Evolutionary conservation across 2,888 invertebrate genomes (phyloP), one percentile per base, ranked within the genome.

Genomic region (Drosophila diplacantha): DNA sequence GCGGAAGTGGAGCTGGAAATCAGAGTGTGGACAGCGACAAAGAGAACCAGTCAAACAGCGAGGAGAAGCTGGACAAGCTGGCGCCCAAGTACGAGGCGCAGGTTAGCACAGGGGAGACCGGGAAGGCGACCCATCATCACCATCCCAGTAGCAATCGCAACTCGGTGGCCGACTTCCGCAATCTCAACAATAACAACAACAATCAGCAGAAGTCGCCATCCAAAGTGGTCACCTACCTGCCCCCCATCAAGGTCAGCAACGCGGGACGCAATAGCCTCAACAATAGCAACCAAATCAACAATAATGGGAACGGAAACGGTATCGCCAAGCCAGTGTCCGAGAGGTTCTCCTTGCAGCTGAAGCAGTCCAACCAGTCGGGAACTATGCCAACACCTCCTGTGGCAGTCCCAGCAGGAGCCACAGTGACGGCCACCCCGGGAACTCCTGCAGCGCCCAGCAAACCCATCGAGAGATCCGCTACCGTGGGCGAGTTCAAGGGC

Each of bases 21-120:
- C 81, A 78, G 54, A 84, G 75, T 60, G 74, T 93, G 52, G 93
- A 93, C 75, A 93, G 93, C 80, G 93, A 93, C 80, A 93, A 94
- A 84, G 93, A 93, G 85, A 93, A 93, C 78, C 92, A 90, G 69
- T 90, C 90, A 9, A 89, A 90, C 3, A 89, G 89, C 53, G 88
- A 89, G 67, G 91, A 91, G 64, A 90, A 90, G 67, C 75, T 88
- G 26, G 86, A 88, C 50, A 86, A 87, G 60, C 58, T 88, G 37
- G 34, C 72, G 29, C 75, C 87, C 67, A 75, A 87, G 71, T 83
- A 85, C 55, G 85, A 86, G n/a, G 69, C 75, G 18, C 71, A 63
- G 64, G 69, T 63, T 46, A 76, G 67, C 35, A 14, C 44, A 12
- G 75, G 69, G 2, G 79, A 79, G n/a, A 29, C 67, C 5, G 11